A percentile compares a stretch with the other conserved stretches of the same genome.
Conservation (phyloP, 2,113 vertebrate genomes). For the Pitta sordida region DNA sequence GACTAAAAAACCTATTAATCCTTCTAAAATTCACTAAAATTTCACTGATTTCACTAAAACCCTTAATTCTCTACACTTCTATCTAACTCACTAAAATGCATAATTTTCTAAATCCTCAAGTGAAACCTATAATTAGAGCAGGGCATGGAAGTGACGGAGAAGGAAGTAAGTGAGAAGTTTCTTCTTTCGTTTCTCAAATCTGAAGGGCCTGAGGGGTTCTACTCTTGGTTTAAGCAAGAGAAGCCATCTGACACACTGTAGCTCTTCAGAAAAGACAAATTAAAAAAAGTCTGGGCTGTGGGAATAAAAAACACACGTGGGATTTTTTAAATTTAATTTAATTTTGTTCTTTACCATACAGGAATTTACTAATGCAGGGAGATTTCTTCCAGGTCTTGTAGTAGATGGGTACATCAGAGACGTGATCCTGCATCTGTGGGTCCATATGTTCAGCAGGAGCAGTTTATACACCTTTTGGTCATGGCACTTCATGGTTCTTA, state of each 20-base stretch:
- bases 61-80: too few species aligned
- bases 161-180: not conserved
- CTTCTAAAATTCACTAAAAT: too few species aligned
- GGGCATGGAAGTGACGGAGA: not conserved
- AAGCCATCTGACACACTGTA: not conserved
- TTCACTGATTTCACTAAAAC: too few species aligned
- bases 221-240: not conserved
- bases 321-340: rapidly evolving
- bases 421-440: not conserved
- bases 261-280: not conserved
- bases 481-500: not conserved
- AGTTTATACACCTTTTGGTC: not conserved
- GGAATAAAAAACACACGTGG: rapidly evolving
- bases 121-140: not conserved
- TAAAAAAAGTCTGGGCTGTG: not conserved
- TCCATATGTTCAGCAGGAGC: not conserved
- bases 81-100: too few species aligned
- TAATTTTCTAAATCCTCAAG: too few species aligned
- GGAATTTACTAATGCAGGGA: not conserved
- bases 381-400: not conserved
- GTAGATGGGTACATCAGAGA: not conserved
- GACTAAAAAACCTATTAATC: too few species aligned
- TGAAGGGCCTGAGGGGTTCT: not conserved
- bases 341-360: not conserved
- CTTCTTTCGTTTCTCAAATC: not conserved